Conservation (phyloP, 2,797 vertebrate species). For the Anguilla obscura region DNA sequence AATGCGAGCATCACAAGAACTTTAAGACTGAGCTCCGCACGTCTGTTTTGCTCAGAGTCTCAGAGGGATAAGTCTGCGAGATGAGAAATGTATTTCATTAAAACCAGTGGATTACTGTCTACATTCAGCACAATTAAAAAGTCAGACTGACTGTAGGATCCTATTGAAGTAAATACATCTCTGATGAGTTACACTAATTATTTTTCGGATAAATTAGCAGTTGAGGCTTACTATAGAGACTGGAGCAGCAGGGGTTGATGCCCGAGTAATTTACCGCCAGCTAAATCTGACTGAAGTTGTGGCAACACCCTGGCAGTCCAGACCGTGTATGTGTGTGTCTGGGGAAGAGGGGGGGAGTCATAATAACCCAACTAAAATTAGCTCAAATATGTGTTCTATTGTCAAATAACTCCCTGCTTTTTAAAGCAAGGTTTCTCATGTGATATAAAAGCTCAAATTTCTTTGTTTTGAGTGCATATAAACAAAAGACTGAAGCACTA, state of each 20-base stretch:
- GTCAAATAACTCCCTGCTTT: not conserved
- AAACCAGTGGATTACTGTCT: slow-evolving; percentile 30
- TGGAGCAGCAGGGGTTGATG: not conserved
- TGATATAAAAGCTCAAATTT: not conserved
- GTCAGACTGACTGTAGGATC: slow-evolving; percentile 5
- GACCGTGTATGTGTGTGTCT: not conserved
- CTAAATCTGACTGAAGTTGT: not conserved
- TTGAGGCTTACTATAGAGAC: slow-evolving; percentile 21
- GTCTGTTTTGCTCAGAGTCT: not conserved
- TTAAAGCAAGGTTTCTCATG: not conserved
- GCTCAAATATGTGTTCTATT: not conserved
- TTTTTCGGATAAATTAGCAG: slow-evolving; percentile 31
- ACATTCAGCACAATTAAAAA: slow-evolving; percentile 33
- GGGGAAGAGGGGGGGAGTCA: not conserved
- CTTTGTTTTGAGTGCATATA: not conserved
- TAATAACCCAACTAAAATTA: not conserved
- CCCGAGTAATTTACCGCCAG: slow-evolving; percentile 7
- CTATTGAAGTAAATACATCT: slow-evolving; percentile 35
- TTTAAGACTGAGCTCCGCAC: slow-evolving; percentile 13
- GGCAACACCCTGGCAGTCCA: not conserved
- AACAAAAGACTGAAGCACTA: not conserved
- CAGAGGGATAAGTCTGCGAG: slow-evolving; percentile 22
- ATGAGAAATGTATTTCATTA: slow-evolving; percentile 41
- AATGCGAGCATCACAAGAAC: not conserved
- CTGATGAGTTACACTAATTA: slow-evolving; percentile 41